Evolutionary conservation across 2,113 vertebrate species (phyloP).

Genomic region (Fukomys damarensis): DNA sequence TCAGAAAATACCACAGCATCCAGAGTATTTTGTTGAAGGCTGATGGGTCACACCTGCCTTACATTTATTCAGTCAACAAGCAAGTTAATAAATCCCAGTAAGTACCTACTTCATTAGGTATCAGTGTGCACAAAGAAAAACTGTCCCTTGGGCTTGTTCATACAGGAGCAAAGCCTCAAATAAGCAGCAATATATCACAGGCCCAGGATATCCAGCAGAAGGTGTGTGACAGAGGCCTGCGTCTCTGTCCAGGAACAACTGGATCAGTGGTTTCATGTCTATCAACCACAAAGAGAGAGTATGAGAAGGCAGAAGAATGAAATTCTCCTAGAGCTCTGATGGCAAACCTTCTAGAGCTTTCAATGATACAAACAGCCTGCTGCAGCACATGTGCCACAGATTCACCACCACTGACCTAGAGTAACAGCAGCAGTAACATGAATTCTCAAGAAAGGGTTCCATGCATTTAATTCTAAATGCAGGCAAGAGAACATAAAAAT

Average conservation of each 20-base stretch:
- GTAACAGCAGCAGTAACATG: background rate
- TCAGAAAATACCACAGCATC: accelerated
- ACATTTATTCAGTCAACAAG: background rate
- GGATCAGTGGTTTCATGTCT: accelerated
- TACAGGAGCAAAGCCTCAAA: background rate
- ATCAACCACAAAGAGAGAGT: background rate
- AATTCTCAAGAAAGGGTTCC: background rate
- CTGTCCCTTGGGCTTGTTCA: background rate
- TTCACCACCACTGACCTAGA: background rate
- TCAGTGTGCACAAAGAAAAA: background rate
- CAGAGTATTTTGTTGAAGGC: background rate
- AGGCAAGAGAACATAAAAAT: background rate
- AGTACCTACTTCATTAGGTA: too few relatives aligned
- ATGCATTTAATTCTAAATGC: background rate
- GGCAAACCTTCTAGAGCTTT: background rate
- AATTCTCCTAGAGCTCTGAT: background rate
- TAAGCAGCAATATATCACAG: background rate
- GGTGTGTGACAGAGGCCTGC: background rate
- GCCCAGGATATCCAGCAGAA: background rate
- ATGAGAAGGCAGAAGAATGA: background rate
- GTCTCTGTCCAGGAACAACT: background rate
- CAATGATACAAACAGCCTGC: background rate
- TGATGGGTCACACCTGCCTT: accelerated
- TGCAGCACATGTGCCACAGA: background rate
- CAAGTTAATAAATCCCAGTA: background rate